Conservation (phyloP, 2,113 vertebrate genomes). For the Pygoscelis antarcticus region DNA sequence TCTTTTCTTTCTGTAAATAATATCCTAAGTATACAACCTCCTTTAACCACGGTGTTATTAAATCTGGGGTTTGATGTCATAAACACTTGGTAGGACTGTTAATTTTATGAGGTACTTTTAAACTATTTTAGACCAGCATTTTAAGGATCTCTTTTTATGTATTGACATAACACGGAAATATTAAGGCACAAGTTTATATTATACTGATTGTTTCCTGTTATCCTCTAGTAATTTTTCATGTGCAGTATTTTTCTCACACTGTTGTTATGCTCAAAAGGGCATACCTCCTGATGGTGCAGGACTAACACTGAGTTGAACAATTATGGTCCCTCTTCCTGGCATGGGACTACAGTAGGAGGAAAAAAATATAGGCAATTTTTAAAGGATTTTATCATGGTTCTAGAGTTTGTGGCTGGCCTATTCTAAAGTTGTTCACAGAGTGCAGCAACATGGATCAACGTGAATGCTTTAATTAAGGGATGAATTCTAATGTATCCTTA, state of each 20-base stretch:
- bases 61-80: slow-evolving; percentile 17
- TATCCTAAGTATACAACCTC: background rate
- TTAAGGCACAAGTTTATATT: background rate
- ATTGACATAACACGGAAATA: background rate
- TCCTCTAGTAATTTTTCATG: background rate
- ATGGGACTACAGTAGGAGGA: background rate
- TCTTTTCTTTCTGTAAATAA: slow-evolving; percentile 19
- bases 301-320: background rate
- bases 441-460: rapidly evolving
- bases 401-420: background rate
- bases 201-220: background rate
- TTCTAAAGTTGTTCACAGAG: background rate
- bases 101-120: slow-evolving; percentile 25
- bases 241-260: background rate
- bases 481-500: background rate
- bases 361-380: background rate
- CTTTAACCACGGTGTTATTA: background rate
- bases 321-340: background rate
- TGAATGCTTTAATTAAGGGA: background rate
- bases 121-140: background rate
- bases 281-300: background rate
- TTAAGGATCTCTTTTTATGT: background rate
- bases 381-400: background rate
- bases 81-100: slow-evolving; percentile 31
- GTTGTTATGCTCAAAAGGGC: background rate